Evolutionary conservation across 2,113 vertebrate species (phyloP).

Genomic region (Bubo blakistoni): DNA sequence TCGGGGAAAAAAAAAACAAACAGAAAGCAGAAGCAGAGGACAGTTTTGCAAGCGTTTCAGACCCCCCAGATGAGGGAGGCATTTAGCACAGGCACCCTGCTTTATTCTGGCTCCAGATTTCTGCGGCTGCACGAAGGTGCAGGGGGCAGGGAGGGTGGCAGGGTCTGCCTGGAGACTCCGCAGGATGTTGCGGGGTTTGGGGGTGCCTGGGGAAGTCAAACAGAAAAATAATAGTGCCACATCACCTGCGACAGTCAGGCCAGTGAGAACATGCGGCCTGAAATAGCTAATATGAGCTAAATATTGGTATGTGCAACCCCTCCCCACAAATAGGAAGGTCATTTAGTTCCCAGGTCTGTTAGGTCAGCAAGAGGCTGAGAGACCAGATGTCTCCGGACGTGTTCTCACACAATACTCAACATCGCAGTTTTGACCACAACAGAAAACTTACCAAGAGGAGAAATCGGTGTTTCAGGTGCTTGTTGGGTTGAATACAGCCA

Average conservation of each 20-base stretch:
- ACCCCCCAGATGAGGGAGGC: background rate
- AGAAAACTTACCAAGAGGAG: conserved; percentile 85
- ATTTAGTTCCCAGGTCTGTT: background rate
- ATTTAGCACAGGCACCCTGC: background rate
- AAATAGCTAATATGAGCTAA: background rate
- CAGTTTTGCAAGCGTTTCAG: background rate
- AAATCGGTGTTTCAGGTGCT: conserved; percentile 92
- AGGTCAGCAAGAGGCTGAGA: background rate
- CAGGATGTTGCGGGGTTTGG: background rate
- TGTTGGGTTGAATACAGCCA: conserved; percentile 96
- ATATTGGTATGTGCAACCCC: background rate
- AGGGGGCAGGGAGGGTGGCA: background rate
- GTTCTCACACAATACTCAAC: accelerated
- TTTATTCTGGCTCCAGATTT: background rate
- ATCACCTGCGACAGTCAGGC: too few species aligned
- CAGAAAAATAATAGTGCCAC: background rate
- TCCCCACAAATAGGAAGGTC: accelerated
- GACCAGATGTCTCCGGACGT: accelerated
- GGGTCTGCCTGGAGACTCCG: background rate
- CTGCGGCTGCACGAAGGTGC: background rate
- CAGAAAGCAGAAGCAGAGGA: background rate
- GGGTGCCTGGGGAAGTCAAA: background rate
- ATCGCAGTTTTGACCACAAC: accelerated
- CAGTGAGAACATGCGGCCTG: accelerated
- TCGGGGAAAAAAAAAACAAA: background rate